phyloP scores from a whole-genome alignment of 2,888 invertebrate genomes.

The Nephrotoma appendiculata region DNA sequence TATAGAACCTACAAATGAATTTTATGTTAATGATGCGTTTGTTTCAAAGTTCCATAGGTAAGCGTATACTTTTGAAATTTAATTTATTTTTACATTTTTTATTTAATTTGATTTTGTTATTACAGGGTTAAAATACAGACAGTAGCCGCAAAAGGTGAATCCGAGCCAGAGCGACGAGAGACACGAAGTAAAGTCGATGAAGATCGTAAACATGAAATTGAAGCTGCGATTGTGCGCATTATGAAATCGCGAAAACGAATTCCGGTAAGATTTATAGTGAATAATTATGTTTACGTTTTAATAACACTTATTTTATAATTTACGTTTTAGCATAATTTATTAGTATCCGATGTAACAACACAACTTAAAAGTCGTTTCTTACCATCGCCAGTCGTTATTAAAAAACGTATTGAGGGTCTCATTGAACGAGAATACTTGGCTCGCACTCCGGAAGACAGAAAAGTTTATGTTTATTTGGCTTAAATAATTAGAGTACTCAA shows the following conservation, averaged over 20 bases:
- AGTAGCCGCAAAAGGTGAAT: constrained; percentile 90
- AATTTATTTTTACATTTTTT: not conserved
- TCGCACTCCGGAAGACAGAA: constrained; percentile 92
- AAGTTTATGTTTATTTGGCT: constrained; percentile 92
- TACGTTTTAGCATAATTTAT: constrained; percentile 64
- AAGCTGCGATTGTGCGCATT: constrained; percentile 92
- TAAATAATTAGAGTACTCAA: constrained; percentile 31
- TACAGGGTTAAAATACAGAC: constrained; percentile 82
- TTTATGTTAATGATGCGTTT: constrained; percentile 95
- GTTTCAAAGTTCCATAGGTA: constrained; percentile 90
- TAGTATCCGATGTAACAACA: constrained; percentile 95
- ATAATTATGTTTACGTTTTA: not conserved
- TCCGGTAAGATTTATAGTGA: constrained; percentile 41
- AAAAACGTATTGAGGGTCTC: constrained; percentile 97
- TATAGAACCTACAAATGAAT: constrained; percentile 83
- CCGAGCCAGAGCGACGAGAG: constrained; percentile 97
- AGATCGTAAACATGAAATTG: constrained; percentile 98
- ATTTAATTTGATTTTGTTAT: not conserved
- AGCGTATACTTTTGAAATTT: not conserved
- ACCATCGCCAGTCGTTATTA: constrained; percentile 95
- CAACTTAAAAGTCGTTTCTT: constrained; percentile 93
- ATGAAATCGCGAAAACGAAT: constrained; percentile 97
- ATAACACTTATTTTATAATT: not conserved
- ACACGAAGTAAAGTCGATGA: constrained; percentile 97
- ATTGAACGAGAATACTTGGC: constrained; percentile 98